phyloP scores from a whole-genome alignment of 2,888 invertebrate genomes.

The Digitonthophagus gazella region DNA sequence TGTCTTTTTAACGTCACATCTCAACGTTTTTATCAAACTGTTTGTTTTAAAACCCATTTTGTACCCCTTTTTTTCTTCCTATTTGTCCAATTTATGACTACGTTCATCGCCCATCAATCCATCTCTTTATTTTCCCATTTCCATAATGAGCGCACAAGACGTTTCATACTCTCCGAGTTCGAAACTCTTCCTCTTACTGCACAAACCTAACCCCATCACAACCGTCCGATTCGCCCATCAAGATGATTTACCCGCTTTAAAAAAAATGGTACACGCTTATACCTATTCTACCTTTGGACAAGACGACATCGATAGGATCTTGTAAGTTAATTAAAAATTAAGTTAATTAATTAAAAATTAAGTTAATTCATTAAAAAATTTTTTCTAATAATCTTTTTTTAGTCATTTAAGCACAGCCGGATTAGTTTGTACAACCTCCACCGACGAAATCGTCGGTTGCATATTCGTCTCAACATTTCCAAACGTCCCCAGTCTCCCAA shows the following conservation, averaged over 20 bases:
- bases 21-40: too few relatives aligned
- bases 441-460: constrained; percentile 41
- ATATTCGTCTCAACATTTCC: constrained; percentile 54
- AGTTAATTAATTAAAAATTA: not conserved
- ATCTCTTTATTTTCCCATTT: too few relatives aligned
- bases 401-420: constrained; percentile 49
- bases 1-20: too few relatives aligned
- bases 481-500: constrained; percentile 56
- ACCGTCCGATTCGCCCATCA: not conserved
- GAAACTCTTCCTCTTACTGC: too few relatives aligned
- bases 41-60: too few relatives aligned
- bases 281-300: constrained; percentile 44
- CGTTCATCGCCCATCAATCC: too few relatives aligned
- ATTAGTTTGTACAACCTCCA: constrained; percentile 44
- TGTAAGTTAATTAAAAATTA: constrained; percentile 37
- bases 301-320: constrained; percentile 37
- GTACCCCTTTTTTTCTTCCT: too few relatives aligned
- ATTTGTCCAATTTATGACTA: too few relatives aligned
- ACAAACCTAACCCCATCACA: too few relatives aligned
- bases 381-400: not conserved
- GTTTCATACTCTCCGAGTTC: too few relatives aligned
- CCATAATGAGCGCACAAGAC: too few relatives aligned
- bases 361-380: not conserved
- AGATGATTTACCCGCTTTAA: constrained; percentile 34
- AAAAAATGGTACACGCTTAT: constrained; percentile 35